Evolutionary conservation across 2,113 vertebrate genomes (phyloP).

Genomic region (Semnornis frantzii): DNA sequence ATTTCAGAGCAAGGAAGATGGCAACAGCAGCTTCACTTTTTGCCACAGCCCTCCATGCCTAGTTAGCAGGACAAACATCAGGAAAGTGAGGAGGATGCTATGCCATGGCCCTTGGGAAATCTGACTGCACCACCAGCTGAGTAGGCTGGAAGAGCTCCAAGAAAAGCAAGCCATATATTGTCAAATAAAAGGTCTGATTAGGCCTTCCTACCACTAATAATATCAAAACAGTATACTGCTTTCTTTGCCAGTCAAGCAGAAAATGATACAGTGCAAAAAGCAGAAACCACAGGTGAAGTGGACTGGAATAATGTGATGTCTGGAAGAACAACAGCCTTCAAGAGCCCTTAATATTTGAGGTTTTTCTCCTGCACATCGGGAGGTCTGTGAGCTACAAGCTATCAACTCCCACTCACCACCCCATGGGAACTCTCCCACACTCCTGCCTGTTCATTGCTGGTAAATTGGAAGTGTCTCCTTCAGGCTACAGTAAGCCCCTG

Average conservation of each 20-base stretch:
- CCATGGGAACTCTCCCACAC: neutral
- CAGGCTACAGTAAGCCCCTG: neutral
- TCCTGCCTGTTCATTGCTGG: neutral
- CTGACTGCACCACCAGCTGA: neutral
- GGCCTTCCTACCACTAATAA: slow-evolving; percentile 1
- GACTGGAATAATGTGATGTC: slow-evolving; percentile 18
- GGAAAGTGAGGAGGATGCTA: neutral
- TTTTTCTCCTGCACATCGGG: neutral
- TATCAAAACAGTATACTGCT: slow-evolving; percentile 47
- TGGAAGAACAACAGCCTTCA: neutral
- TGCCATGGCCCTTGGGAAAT: neutral
- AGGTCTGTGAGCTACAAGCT: slow-evolving; percentile 19
- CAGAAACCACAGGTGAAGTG: slow-evolving; percentile 6
- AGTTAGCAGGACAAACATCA: neutral
- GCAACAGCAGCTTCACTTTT: slow-evolving; percentile 1
- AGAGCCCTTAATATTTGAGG: neutral
- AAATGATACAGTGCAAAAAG: neutral
- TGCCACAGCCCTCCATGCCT: neutral
- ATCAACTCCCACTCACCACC: neutral
- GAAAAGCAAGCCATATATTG: neutral
- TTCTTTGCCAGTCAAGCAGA: slow-evolving; percentile 33
- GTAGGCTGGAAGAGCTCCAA: neutral
- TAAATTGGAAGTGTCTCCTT: neutral
- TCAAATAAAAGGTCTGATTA: slow-evolving; percentile 36
- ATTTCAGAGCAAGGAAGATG: slow-evolving; percentile 12